Percentiles rank a stretch among this genome's conserved stretches.
phyloP scores from a whole-genome alignment of 2,113 vertebrate species.

The Bos indicus region DNA sequence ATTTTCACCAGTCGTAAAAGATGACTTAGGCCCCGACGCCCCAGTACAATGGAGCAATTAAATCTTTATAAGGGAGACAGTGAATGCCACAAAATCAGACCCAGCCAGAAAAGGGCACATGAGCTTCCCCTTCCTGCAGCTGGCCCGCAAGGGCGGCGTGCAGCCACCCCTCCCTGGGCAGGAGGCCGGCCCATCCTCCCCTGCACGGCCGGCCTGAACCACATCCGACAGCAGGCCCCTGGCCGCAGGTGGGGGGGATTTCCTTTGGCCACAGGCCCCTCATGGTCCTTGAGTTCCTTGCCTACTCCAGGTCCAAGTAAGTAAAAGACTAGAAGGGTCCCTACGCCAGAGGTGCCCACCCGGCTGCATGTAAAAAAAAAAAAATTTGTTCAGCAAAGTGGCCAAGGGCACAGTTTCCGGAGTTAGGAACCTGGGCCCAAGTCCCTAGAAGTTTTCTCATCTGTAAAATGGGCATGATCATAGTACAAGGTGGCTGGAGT shows the following conservation, averaged over 20 bases:
- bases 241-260: not conserved
- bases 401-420: not conserved
- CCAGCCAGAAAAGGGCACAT: not conserved
- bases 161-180: not conserved
- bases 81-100: conserved; percentile 39
- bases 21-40: not conserved
- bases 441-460: not conserved
- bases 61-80: conserved; percentile 40
- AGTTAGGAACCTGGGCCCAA: not conserved
- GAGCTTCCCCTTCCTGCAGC: conserved; percentile 39
- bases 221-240: not conserved
- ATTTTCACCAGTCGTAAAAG: conserved; percentile 31
- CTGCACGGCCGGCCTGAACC: not conserved
- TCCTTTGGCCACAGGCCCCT: conserved; percentile 34
- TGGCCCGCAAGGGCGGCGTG: not conserved
- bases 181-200: not conserved
- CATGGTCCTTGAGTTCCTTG: not conserved
- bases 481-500: not conserved
- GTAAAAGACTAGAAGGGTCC: not conserved
- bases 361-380: not conserved
- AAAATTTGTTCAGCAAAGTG: not conserved
- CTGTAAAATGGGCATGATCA: not conserved
- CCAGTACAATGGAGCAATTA: conserved; percentile 41
- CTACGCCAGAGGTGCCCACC: not conserved
- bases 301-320: not conserved